Conservation (phyloP, 2,888 invertebrate genomes). For the Pristionchus entomophagus region DNA sequence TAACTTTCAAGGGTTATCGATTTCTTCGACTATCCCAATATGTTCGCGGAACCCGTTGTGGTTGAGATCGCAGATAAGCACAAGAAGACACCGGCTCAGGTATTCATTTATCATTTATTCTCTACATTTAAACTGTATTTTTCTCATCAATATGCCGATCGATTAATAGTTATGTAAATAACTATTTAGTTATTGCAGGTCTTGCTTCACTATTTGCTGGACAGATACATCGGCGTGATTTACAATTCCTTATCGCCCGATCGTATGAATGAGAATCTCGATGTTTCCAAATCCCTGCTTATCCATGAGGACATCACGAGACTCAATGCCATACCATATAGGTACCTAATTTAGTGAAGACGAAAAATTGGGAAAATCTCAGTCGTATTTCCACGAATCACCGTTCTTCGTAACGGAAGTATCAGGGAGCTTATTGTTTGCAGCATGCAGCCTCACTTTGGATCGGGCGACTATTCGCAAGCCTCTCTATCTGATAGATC, state of each 20-base stretch:
- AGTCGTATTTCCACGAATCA: too few species aligned
- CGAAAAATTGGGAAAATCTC: too few species aligned
- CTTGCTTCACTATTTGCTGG: constrained; percentile 56
- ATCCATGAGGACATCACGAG: constrained; percentile 50
- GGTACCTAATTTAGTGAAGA: too few species aligned
- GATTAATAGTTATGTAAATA: too few species aligned
- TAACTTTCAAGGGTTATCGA: neutral
- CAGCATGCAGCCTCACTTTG: too few species aligned
- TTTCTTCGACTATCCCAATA: neutral
- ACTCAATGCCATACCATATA: constrained; percentile 45
- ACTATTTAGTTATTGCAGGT: constrained; percentile 48
- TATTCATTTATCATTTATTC: too few species aligned
- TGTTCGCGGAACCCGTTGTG: constrained; percentile 4
- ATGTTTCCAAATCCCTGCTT: constrained; percentile 55
- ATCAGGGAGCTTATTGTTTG: too few species aligned
- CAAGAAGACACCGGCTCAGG: constrained; percentile 27
- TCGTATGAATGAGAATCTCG: constrained; percentile 52
- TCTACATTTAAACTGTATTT: too few species aligned
- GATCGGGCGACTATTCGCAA: too few species aligned
- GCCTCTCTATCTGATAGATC: too few species aligned
- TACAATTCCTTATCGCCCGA: constrained; percentile 55
- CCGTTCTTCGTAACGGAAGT: too few species aligned
- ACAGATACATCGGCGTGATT: constrained; percentile 58
- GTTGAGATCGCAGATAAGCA: neutral
- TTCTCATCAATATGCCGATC: neutral